Conservation (phyloP, 64 coral and sea anemone genomes). For the Trachythela sp. region DNA sequence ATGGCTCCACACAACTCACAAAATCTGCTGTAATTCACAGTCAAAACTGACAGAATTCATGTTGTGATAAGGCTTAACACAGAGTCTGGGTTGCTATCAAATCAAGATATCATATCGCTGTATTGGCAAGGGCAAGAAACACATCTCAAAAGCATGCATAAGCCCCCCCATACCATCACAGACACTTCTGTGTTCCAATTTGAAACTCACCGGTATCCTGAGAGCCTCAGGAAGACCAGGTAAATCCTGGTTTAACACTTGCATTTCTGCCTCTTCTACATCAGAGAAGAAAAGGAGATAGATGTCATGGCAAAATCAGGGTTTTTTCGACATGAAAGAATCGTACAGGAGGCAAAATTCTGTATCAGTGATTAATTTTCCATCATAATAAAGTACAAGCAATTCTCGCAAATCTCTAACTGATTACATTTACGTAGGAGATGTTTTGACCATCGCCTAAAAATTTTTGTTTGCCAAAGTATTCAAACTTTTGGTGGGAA, state of each 20-base stretch:
- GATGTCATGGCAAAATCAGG: neutral
- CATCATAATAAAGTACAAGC: neutral
- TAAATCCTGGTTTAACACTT: neutral
- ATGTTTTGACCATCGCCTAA: neutral
- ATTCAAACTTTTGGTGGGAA: neutral
- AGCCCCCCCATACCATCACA: no score
- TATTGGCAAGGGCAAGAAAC: no score
- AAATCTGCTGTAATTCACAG: no score
- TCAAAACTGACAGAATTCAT: no score
- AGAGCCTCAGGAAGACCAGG: neutral
- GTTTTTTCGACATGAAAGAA: neutral
- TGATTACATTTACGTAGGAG: neutral
- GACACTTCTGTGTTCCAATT: neutral
- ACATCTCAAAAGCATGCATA: no score
- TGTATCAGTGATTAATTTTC: neutral
- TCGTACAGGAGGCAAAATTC: neutral
- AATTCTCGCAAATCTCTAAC: neutral
- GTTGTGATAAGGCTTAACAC: no score
- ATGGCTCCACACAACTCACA: no score
- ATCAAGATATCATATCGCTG: no score
- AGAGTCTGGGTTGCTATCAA: no score
- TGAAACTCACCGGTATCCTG: neutral
- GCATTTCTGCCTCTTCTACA: constrained; percentile 10
- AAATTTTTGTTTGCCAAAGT: neutral
- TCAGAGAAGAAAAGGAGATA: neutral